Conservation (phyloP, 2,888 invertebrate genomes). For the Drosophila leonis region DNA sequence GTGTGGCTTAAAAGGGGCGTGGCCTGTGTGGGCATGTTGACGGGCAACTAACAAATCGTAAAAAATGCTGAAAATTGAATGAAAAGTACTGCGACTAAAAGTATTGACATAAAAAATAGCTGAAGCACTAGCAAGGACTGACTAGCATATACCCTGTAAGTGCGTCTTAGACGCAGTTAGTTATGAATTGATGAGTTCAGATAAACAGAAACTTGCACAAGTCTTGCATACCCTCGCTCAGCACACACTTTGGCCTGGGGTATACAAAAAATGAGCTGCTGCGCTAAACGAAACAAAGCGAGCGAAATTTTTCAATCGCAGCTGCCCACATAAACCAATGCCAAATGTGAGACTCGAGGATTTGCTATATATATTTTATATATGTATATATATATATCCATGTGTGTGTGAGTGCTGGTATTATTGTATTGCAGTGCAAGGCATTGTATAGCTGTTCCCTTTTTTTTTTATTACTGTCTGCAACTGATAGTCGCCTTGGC, state of each 20-base stretch:
- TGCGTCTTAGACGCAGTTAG: accelerated
- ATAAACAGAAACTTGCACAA: neutral
- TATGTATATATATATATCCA: slow-evolving; percentile 13
- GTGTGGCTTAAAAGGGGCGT: slow-evolving; percentile 1
- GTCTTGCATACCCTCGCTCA: neutral
- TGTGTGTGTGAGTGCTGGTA: slow-evolving; percentile 38
- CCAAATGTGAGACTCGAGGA: slow-evolving; percentile 47
- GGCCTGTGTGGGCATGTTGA: slow-evolving; percentile 4
- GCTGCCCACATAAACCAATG: slow-evolving; percentile 55
- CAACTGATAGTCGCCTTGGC: slow-evolving; percentile 74
- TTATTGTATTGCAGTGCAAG: slow-evolving; percentile 43
- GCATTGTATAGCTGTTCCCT: slow-evolving; percentile 62
- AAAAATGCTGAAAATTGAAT: slow-evolving; percentile 74
- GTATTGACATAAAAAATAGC: slow-evolving; percentile 45
- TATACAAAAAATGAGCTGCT: slow-evolving; percentile 28
- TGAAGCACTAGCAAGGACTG: neutral
- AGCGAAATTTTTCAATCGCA: slow-evolving; percentile 71
- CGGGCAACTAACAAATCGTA: slow-evolving; percentile 74
- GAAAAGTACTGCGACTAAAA: slow-evolving; percentile 53
- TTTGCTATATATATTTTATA: slow-evolving; percentile 32
- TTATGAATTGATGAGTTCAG: neutral
- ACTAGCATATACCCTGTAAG: slow-evolving; percentile 14
- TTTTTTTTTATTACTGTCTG: slow-evolving; percentile 65
- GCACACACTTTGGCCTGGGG: neutral
- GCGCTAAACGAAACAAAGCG: slow-evolving; percentile 56